Evolutionary conservation across 2,888 invertebrate species (phyloP), one percentile per base, ranked within the genome.

Genomic region (Caenorhabditis drosophilae): DNA sequence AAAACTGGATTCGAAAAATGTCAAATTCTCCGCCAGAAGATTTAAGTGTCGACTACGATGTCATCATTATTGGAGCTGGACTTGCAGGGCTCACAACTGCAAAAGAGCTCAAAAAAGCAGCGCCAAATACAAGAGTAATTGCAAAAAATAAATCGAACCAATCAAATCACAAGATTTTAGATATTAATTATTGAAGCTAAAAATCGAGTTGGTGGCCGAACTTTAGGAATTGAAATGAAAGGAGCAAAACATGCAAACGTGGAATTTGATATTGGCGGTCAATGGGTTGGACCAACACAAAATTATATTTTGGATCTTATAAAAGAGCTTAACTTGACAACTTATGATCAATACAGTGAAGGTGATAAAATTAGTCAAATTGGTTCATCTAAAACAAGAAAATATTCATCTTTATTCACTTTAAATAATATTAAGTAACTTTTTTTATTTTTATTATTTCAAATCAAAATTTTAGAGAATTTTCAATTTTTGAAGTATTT

Each of bases 161-260:
- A 31, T 12, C 6, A 31, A 31, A 12, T 31, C 31, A 31, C 6
- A 31, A 31, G 12, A 31, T 18, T 47, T 23, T 16, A 61, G 68
- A 81, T 84, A n/a, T 27, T 83, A 2, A 78, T 84, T 15, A 59
- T 84, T 45, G 84, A 84, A 68, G 84, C 84, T 18, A 72, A 81
- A 50, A 83, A 85, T 56, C 70, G 85, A 35, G 85, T 85, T 9
- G 86, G 86, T n/a, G 86, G 86, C 1, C 71, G 86, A 27, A 85
- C 85, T 3, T 36, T 54, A 9, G 68, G 74, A 2, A 54, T 72
- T 20, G 52, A 57, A 23, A 56, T 75, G 57, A 62, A 66, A 36
- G 67, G 69, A 23, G 61, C 66, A 6, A 66, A 60, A 25, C 52
- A 63, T 34, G 54, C 64, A 23, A 49, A 52, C 23, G 72, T 60